phyloP scores from a whole-genome alignment of 30 jellyfish, hydroid and myxozoan species.

The Chrysaora quinquecirrha region DNA sequence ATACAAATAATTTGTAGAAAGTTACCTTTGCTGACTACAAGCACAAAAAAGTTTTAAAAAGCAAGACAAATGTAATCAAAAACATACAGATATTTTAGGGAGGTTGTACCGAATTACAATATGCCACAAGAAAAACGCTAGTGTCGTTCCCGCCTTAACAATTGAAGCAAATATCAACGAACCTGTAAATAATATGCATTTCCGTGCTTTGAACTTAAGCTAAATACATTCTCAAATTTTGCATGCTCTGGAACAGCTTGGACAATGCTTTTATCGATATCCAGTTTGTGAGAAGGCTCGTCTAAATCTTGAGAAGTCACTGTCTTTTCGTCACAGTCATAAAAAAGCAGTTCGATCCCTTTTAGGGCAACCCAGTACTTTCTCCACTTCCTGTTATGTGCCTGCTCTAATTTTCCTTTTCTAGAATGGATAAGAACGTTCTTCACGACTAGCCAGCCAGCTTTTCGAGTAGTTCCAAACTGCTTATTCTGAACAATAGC shows the following conservation, averaged over 20 bases:
- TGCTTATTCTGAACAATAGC: conserved; percentile 88
- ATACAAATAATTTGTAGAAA: too few relatives aligned
- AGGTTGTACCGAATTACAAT: too few relatives aligned
- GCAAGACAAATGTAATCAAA: too few relatives aligned
- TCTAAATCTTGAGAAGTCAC: conserved; percentile 88
- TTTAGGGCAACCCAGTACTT: conserved; percentile 96
- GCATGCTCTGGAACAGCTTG: conserved; percentile 98
- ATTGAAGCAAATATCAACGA: too few relatives aligned
- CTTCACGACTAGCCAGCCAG: conserved; percentile 94
- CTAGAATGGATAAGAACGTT: conserved; percentile 80
- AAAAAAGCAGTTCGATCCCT: conserved; percentile 90
- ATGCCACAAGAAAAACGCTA: too few relatives aligned
- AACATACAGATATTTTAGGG: too few relatives aligned
- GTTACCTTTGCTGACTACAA: too few relatives aligned
- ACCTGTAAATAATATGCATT: conserved; percentile 93
- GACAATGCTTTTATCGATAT: conserved; percentile 81
- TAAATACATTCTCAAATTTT: conserved; percentile 83
- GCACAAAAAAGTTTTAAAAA: too few relatives aligned
- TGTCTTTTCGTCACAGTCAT: conserved; percentile 87
- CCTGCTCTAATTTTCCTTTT: conserved; percentile 90
- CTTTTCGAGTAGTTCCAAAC: conserved; percentile 91
- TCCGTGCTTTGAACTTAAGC: conserved; percentile 91
- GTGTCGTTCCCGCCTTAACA: too few relatives aligned
- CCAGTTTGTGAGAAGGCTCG: conserved; percentile 85
- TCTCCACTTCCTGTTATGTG: conserved; percentile 88